Conservation (phyloP, 2,888 invertebrate genomes). For the Coenonympha arcania region DNA sequence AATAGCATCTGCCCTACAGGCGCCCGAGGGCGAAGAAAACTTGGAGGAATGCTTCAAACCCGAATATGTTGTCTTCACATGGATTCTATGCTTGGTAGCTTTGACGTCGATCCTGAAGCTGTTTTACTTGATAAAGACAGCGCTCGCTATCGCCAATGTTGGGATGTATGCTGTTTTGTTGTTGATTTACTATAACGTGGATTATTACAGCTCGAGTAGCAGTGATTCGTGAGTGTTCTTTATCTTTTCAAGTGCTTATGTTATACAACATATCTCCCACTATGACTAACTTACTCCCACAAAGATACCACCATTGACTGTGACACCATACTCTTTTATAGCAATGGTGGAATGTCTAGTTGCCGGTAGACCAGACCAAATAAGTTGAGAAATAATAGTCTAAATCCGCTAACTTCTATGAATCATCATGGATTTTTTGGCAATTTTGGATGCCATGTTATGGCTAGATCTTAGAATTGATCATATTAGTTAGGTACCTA, state of each 20-base stretch:
- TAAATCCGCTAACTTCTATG: no score
- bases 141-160: constrained; percentile 84
- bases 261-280: no score
- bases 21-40: neutral
- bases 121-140: constrained; percentile 88
- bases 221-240: constrained; percentile 48
- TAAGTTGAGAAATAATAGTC: no score
- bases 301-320: no score
- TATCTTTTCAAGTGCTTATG: neutral
- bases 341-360: no score
- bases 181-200: constrained; percentile 71
- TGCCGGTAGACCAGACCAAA: no score
- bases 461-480: no score
- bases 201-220: constrained; percentile 53
- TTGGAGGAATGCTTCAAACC: constrained; percentile 76
- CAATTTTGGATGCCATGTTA: no score
- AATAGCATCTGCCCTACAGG: neutral
- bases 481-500: no score
- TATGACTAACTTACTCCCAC: no score
- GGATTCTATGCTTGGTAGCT: constrained; percentile 93
- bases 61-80: constrained; percentile 94
- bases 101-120: constrained; percentile 93
- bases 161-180: constrained; percentile 82
- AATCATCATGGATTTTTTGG: no score
- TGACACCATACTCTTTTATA: no score